Base-by-base conservation (phyloP, 2,113 vertebrate species). In the Ginglymostoma cirratum region DNA sequence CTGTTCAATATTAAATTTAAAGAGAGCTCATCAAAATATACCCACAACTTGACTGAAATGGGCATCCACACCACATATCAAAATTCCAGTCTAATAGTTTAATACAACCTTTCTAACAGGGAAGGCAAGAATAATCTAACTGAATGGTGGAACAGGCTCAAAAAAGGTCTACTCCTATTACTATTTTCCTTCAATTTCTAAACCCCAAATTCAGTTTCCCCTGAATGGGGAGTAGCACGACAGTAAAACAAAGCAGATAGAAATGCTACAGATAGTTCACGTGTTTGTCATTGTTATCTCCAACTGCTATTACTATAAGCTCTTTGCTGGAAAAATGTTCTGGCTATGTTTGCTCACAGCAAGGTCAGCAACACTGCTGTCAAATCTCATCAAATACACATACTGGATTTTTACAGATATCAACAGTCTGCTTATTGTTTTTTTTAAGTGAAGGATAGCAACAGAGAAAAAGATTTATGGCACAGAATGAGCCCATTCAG, bases 301-400 rank as follows among this genome's bases (percentile, higher is more conserved):
- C 45, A 45, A 89, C 27, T 55, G 45, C 86, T 55, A 55, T 89
- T 55, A 27, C 86, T 48, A 55, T 48, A 89, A 89, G 48, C 86
- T 55, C 23, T 55, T 45, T 55, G 86, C 21, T 52, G 8, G 45
- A 30, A 85, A 17, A 34, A 83, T 1, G 55, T 61, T 38, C 95
- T 61, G 61, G 95, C 27, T 95, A 55, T 52, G 24, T 55, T 21
- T 3, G 30, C 61, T 61, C 61, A 85, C 30, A 23, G 55, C 72
- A 65, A 52, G n/a, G 95, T 24, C 76, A 85, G 66, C 65, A 52
- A 80, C 23, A 4, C 24, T 52, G 78, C 95, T 85, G 95, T 95
- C 76, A 95, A 66, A 85, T 55, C 95, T 61, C 52, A 95, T 95
- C 48, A 48, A 78, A 72, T 70, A 95, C 45, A 89, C 83, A 48